phyloP scores from a whole-genome alignment of 2,113 vertebrate species.

The Daboia siamensis region DNA sequence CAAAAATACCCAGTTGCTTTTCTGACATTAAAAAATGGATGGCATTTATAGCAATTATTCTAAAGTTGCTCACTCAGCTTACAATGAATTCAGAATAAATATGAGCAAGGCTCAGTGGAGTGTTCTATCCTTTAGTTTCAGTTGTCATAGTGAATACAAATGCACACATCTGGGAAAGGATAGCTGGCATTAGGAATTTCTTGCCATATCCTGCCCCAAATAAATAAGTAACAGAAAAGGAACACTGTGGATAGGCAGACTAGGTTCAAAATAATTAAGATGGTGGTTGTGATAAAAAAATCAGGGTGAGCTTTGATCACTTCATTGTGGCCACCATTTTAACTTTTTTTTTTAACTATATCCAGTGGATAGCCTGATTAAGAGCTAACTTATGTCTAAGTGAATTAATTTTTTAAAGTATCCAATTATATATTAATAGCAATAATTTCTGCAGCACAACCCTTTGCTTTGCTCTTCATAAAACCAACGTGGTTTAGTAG shows the following conservation, averaged over 20 bases:
- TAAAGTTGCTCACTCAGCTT: rapidly evolving
- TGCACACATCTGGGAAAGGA: rapidly evolving
- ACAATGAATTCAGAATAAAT: rapidly evolving
- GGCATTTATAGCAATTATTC: background rate
- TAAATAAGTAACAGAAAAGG: slow-evolving; percentile 9
- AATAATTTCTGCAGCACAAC: background rate
- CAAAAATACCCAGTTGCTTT: background rate
- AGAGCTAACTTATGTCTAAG: background rate
- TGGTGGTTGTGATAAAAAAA: background rate
- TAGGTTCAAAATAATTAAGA: background rate
- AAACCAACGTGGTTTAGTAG: background rate
- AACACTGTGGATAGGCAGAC: rapidly evolving
- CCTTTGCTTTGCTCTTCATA: background rate
- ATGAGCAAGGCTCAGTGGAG: slow-evolving; percentile 41
- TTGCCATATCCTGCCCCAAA: background rate
- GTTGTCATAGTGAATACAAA: rapidly evolving
- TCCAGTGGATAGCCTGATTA: background rate
- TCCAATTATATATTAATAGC: background rate
- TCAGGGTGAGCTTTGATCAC: background rate
- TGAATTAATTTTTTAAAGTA: background rate
- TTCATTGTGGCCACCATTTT: background rate
- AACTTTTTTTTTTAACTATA: background rate
- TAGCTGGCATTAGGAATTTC: rapidly evolving
- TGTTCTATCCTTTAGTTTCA: slow-evolving; percentile 12
- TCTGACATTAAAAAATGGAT: background rate